Evolutionary conservation across 2,888 invertebrate species (phyloP), one percentile per base, ranked within the genome.

Genomic region (Anthoptus insignis): DNA sequence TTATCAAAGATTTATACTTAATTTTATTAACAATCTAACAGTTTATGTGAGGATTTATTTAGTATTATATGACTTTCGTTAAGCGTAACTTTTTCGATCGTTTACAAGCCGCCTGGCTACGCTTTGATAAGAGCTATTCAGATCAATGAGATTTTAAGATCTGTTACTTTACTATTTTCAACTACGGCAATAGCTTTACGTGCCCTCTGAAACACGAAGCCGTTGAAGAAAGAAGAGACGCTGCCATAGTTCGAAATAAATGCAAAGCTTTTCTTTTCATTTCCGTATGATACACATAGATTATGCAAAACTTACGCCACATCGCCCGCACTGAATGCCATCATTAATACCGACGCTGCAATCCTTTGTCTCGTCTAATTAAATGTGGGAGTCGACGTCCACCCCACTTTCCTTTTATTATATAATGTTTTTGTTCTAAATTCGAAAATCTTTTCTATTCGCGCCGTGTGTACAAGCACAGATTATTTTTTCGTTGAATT

Each of bases 291-390:
- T 80, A 79, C 78, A 75, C 73, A 74, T 70, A 67, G 65, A 73
- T 70, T 87, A 86, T 86, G 88, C 84, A 87, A 84, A 88, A 83
- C 82, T 88, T 85, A 81, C 82, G 78, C 75, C 81, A 83, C 73
- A 42, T 47, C 56, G 13, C 68, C 53, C 49, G 66, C 68, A 32
- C 58, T 69, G 68, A 65, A 56, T 63, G 42, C 56, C 50, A 42
- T 50, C 72, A 59, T 70, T 70, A 69, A 68, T 69, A 75, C 69
- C 77, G 76, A 74, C 77, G 71, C 73, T 74, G 73, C 78, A 63
- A 70, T 65, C 64, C 65, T 69, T 42, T 83, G 81, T 84, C 82
- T 77, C 73, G 76, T 78, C 76, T 75, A 70, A 73, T 69, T 66
- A 71, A 42, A 71, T 68, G 64, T 69, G 64, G 32, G 34, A 53